Conservation (phyloP, 64 coral and sea anemone genomes). For the Porites australiensis region DNA sequence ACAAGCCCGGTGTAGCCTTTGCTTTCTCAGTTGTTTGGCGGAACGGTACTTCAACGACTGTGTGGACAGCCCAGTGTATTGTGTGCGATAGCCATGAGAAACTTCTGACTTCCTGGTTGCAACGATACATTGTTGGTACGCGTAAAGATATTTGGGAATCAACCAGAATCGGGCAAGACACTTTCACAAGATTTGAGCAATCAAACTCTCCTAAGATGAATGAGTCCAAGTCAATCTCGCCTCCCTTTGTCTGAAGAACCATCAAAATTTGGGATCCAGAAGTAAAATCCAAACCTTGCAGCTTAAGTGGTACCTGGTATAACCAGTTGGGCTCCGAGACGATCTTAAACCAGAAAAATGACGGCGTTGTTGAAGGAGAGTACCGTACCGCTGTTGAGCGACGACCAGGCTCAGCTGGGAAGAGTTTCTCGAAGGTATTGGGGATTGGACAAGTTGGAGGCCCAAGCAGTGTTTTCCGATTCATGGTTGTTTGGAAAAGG, state of each 20-base stretch:
- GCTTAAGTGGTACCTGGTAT: constrained; percentile 83
- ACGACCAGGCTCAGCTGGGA: constrained; percentile 78
- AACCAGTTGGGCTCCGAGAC: constrained; percentile 89
- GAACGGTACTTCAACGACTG: constrained; percentile 84
- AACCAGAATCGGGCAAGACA: constrained; percentile 71
- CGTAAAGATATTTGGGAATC: constrained; percentile 97
- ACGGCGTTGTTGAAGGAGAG: constrained; percentile 76
- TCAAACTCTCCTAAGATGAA: constrained; percentile 64
- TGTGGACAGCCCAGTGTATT: constrained; percentile 88
- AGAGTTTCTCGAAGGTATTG: constrained; percentile 72
- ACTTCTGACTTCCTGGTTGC: constrained; percentile 89
- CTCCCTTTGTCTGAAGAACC: not conserved
- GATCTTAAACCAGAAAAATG: constrained; percentile 64
- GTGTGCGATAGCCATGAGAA: constrained; percentile 84
- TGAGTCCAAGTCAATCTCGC: constrained; percentile 6
- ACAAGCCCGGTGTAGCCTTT: constrained; percentile 70
- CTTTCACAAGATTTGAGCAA: constrained; percentile 88
- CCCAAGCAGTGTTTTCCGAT: constrained; percentile 78
- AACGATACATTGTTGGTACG: constrained; percentile 80
- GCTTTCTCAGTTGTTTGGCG: constrained; percentile 93
- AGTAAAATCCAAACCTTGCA: constrained; percentile 62
- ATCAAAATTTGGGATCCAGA: constrained; percentile 19
- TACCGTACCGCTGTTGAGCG: constrained; percentile 95
- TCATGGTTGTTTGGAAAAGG: constrained; percentile 81
- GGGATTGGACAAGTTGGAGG: constrained; percentile 64